These are phyloP conservation scores for Brevimyrus niger DNA, from an alignment of 2,113 vertebrate genomes.

Conservation along the genomic window DNA sequence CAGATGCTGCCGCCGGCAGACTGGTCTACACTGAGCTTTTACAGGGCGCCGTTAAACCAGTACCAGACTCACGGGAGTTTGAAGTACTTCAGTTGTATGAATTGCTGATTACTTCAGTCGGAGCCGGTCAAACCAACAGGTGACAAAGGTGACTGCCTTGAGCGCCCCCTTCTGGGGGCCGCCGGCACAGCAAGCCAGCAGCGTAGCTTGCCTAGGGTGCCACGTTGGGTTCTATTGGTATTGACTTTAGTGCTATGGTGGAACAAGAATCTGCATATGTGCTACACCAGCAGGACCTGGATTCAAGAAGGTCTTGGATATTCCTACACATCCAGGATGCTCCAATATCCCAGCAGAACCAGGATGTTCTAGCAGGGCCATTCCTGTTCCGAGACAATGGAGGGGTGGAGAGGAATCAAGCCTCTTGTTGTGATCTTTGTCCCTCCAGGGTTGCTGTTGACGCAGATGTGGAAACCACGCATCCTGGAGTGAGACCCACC, in stretches of 20 bases:
- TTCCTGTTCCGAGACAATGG: background rate
- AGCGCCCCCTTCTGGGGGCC: background rate
- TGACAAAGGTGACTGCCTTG: background rate
- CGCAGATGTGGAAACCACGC: conserved; percentile 45
- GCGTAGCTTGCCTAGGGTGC: background rate
- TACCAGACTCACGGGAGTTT: background rate
- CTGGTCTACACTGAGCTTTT: background rate
- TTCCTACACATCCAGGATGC: background rate
- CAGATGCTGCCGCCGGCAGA: background rate
- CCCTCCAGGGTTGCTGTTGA: conserved; percentile 52
- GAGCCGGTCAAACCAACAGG: background rate
- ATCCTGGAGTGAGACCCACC: conserved; percentile 35
- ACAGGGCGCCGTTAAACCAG: background rate
- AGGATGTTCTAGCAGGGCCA: background rate
- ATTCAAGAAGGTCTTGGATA: background rate
- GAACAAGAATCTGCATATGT: background rate
- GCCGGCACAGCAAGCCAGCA: background rate
- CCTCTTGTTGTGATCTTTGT: conserved; percentile 30
- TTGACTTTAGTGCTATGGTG: background rate
- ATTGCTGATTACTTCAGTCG: background rate
- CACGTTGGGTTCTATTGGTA: background rate
- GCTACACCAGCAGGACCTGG: background rate
- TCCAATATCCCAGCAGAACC: background rate
- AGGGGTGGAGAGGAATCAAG: background rate
- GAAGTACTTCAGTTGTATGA: background rate